Evolutionary conservation across 2,113 vertebrate genomes (phyloP).

Genomic region (Trogon surrucura): DNA sequence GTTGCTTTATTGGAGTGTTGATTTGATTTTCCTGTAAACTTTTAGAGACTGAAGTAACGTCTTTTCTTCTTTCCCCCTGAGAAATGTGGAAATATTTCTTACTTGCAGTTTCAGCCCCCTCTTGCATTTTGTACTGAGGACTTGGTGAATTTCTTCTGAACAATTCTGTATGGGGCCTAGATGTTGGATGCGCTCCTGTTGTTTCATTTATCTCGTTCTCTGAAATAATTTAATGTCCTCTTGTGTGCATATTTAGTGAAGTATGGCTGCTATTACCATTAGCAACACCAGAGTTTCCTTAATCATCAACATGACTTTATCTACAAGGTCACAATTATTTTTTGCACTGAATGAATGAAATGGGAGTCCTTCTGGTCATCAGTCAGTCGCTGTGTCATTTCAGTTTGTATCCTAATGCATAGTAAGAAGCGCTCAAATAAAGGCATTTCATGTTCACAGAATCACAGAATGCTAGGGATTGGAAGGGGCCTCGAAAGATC

Average conservation of each 20-base stretch:
- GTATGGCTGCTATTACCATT: neutral
- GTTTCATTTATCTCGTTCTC: neutral
- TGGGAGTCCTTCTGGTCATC: neutral
- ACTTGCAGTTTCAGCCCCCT: neutral
- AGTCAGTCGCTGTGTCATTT: conserved; percentile 6
- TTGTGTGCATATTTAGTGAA: neutral
- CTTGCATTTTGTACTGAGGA: neutral
- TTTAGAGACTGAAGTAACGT: neutral
- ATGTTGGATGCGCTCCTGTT: neutral
- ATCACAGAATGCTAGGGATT: too few relatives aligned
- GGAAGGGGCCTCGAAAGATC: too few relatives aligned
- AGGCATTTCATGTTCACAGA: neutral
- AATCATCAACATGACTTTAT: conserved; percentile 7
- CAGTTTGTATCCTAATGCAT: neutral
- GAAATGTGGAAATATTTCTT: neutral
- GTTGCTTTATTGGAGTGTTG: neutral
- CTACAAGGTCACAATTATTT: neutral
- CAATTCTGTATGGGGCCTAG: neutral
- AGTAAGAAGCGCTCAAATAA: neutral
- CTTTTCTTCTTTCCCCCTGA: neutral
- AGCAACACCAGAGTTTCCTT: neutral
- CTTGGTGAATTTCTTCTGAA: neutral
- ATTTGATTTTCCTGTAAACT: neutral
- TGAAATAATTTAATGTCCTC: neutral
- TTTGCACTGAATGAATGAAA: neutral